These are phyloP conservation scores for Apostichopus japonicus DNA, from an alignment of 35 echinoderm and acorn worm species.

Conservation along the genomic window DNA sequence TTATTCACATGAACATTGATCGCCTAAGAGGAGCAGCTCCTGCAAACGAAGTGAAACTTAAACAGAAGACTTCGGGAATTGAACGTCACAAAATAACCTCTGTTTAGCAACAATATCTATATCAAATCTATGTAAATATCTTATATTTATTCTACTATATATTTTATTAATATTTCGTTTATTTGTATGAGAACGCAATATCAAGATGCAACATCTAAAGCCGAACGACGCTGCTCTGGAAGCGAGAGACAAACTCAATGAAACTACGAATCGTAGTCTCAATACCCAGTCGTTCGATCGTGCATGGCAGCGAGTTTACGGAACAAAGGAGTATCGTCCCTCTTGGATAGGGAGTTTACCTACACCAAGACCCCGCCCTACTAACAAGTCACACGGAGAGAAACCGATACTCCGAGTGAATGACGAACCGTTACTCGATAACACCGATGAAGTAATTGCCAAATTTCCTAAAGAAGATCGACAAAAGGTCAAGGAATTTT, in stretches of 20 bases:
- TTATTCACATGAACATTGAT: too few relatives aligned
- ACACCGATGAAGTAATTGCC: neutral
- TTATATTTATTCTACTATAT: too few relatives aligned
- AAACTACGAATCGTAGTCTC: constrained; percentile 20
- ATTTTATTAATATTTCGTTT: neutral
- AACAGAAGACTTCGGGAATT: too few relatives aligned
- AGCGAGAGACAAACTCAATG: constrained; percentile 16
- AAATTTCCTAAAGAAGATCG: constrained; percentile 39
- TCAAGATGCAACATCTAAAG: constrained; percentile 20
- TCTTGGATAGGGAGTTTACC: constrained; percentile 83
- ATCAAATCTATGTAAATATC: too few relatives aligned
- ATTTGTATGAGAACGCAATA: neutral
- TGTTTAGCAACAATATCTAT: too few relatives aligned
- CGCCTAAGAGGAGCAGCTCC: too few relatives aligned
- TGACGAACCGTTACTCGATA: neutral
- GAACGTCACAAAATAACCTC: too few relatives aligned
- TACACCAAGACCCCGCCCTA: neutral
- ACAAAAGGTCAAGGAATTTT: constrained; percentile 45
- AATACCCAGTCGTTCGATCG: constrained; percentile 63
- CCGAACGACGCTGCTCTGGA: constrained; percentile 5
- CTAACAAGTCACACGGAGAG: neutral
- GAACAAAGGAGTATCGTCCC: constrained; percentile 81
- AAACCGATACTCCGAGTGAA: constrained; percentile 16
- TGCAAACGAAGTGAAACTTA: too few relatives aligned
- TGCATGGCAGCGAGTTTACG: constrained; percentile 91